Evolutionary conservation across 2,888 invertebrate genomes (phyloP), one percentile per base, ranked within the genome.

Genomic region (Caenorhabditis sulstoni): DNA sequence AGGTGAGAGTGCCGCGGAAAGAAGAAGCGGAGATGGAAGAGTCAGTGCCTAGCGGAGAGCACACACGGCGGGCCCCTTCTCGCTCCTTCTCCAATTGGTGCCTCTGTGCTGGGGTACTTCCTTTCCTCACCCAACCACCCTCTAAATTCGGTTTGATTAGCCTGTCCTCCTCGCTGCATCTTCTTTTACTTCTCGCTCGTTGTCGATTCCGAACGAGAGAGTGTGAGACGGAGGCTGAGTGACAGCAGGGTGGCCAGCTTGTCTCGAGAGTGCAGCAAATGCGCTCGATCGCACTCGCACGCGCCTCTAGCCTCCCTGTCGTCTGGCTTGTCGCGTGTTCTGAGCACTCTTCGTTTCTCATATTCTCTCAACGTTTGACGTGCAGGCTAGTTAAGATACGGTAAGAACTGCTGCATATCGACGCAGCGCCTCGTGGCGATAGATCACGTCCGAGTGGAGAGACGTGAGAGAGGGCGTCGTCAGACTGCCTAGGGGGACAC

Each of bases 61-160:
- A 29, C 29, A 29, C 29, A 29, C 29, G 7, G 4, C 7, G 29
- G 29, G 29, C 29, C 29, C 7, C 53, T 53, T 29, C 29, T 53
- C 37, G 53, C 53, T 23, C 11, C 29, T 29, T 14, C 45, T 45
- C 18, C 35, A 9, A 18, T 12, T 16, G 39, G 44, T 11, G 5
- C 7, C 22, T n/a, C n/a, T n/a, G n/a, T n/a, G n/a, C n/a, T 29
- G 29, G 12, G 18, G n/a, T 55, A 44, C 23, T 7, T 23, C 23
- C 22, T 16, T 29, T 59, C 44, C 16, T 20, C 58, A 3, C 50
- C 16, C 35, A 14, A 35, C 29, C 16, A 53, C 53, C 35, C 35
- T 12, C 53, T 53, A 53, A 66, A 65, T 66, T 67, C 55, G 53
- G 67, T 67, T 68, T 76, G 75, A 76, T 68, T 76, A 76, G 68